Evolutionary conservation across 2,113 vertebrate species (phyloP).

Genomic region (Bettongia penicillata): DNA sequence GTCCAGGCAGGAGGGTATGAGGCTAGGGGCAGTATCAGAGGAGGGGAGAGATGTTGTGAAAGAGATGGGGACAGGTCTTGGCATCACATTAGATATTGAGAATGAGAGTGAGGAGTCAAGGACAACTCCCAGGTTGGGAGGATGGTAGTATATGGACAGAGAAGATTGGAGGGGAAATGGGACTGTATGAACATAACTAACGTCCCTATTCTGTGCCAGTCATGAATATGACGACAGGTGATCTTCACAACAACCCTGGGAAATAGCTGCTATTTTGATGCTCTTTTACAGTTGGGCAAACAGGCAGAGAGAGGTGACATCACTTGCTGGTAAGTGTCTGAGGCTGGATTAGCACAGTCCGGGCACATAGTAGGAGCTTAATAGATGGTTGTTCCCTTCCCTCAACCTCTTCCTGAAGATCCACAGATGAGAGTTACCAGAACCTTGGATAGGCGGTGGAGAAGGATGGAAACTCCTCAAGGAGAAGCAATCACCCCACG

Average conservation of each 20-base stretch:
- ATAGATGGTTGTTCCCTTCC: too few relatives aligned
- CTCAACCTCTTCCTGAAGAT: fast-evolving
- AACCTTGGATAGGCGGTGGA: fast-evolving
- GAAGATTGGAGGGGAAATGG: neutral
- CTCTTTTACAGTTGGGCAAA: neutral
- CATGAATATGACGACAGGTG: too few relatives aligned
- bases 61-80: too few relatives aligned
- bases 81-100: neutral
- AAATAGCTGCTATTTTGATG: neutral
- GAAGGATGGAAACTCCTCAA: neutral
- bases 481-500: too few relatives aligned
- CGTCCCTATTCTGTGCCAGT: too few relatives aligned
- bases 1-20: neutral
- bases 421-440: neutral
- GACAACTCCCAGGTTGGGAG: too few relatives aligned
- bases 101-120: neutral
- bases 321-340: too few relatives aligned
- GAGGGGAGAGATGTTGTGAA: neutral
- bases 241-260: too few relatives aligned
- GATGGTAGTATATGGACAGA: neutral
- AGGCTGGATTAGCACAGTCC: neutral
- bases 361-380: neutral
- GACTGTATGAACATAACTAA: too few relatives aligned
- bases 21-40: neutral
- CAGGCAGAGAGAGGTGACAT: fast-evolving